phyloP scores from a whole-genome alignment of 2,113 vertebrate species.

The Pavo muticus region DNA sequence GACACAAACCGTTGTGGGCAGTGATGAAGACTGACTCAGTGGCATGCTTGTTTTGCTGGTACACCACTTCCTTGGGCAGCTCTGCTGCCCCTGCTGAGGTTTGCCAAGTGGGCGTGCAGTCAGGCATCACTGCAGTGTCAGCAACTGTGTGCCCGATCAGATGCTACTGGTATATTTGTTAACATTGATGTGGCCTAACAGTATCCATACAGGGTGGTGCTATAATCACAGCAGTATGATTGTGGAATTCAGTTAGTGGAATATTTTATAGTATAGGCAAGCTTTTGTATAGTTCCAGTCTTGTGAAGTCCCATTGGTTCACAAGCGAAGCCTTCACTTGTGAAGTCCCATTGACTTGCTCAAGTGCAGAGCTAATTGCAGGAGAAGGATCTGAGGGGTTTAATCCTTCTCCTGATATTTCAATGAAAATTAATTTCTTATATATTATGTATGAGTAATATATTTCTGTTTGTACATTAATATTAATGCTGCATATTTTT shows the following conservation, averaged over 20 bases:
- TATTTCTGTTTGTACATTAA: slow-evolving; percentile 67
- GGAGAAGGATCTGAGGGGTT: slow-evolving; percentile 53
- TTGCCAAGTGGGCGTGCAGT: not conserved
- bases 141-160: slow-evolving; percentile 46
- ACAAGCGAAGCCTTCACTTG: not conserved
- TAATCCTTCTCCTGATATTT: slow-evolving; percentile 55
- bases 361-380: slow-evolving; percentile 54
- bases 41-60: slow-evolving; percentile 9
- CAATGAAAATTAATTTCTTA: slow-evolving; percentile 72
- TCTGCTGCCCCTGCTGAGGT: not conserved
- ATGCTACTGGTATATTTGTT: not conserved
- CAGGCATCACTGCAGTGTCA: not conserved
- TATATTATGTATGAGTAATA: slow-evolving; percentile 72
- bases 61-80: slow-evolving; percentile 31
- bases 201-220: not conserved
- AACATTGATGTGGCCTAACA: not conserved
- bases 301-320: slow-evolving; percentile 44
- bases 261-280: not conserved
- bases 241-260: not conserved
- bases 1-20: not conserved
- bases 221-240: not conserved
- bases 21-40: not conserved
- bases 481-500: slow-evolving; percentile 61
- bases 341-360: slow-evolving; percentile 51
- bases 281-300: not conserved